Evolutionary conservation across 2,113 vertebrate species (phyloP).

Genomic region (Atherinomorus stipes): DNA sequence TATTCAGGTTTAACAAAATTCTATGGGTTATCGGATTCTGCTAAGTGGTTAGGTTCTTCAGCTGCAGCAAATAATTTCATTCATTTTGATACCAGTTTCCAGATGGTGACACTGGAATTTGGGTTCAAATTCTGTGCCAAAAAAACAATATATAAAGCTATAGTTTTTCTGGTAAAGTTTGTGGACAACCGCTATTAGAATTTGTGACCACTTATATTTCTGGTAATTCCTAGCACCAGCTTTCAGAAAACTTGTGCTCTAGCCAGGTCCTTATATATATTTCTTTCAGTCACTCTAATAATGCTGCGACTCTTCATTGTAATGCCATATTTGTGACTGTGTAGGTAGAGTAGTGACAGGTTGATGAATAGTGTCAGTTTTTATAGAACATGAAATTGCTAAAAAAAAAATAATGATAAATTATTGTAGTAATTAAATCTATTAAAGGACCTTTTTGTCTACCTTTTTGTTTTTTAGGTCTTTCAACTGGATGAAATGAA

Average conservation of each 20-base stretch:
- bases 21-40: not conserved
- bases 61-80: not conserved
- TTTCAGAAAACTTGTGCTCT: too few species aligned
- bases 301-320: too few species aligned
- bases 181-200: not conserved
- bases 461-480: conserved; percentile 31
- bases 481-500: conserved; percentile 68
- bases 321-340: too few species aligned
- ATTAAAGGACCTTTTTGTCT: conserved; percentile 21
- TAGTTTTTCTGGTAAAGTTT: too few species aligned
- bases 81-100: not conserved
- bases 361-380: not conserved
- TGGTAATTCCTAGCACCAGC: not conserved
- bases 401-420: too few species aligned
- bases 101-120: not conserved
- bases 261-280: too few species aligned
- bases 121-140: not conserved
- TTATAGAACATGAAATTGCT: not conserved
- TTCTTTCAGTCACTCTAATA: too few species aligned
- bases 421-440: not conserved
- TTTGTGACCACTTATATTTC: not conserved
- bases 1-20: not conserved
- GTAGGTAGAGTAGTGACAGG: too few species aligned
- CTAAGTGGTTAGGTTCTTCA: not conserved
- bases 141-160: too few species aligned